Conservation (phyloP, 2,113 vertebrate species). For the Dryoscopus gambensis region DNA sequence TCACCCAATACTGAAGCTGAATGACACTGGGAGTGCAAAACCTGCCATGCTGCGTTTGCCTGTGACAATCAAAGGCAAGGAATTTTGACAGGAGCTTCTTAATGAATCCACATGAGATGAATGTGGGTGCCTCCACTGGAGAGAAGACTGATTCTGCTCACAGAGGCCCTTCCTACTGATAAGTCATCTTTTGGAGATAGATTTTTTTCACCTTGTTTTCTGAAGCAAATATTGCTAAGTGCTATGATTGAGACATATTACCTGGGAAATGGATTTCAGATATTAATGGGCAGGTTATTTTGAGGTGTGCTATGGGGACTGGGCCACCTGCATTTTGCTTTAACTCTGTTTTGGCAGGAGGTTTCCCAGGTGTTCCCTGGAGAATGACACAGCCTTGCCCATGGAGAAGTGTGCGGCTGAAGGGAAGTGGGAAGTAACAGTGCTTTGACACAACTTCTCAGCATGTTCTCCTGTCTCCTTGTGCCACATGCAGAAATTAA, state of each 20-base stretch:
- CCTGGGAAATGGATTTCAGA: not conserved
- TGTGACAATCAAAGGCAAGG: not conserved
- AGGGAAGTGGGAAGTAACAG: not conserved
- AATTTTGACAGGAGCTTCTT: not conserved
- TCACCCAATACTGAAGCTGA: not conserved
- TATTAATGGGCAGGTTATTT: not conserved
- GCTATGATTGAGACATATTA: not conserved
- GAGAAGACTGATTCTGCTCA: not conserved
- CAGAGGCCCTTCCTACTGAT: not conserved
- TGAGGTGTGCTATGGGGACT: not conserved
- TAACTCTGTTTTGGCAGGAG: not conserved
- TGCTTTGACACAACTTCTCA: not conserved
- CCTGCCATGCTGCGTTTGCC: not conserved
- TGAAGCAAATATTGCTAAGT: not conserved
- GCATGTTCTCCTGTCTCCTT: not conserved
- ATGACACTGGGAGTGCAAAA: not conserved
- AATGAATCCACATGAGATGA: not conserved
- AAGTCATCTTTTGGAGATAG: not conserved
- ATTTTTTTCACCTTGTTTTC: not conserved
- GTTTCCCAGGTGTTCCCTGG: not conserved
- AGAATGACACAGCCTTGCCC: not conserved
- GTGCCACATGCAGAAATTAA: not conserved
- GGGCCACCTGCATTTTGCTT: not conserved
- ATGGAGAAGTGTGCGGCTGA: accelerated
- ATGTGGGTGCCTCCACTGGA: not conserved